Evolutionary conservation across 2,113 vertebrate species (phyloP), one percentile per base, ranked within the genome.

Genomic region (Chunga burmeisteri): DNA sequence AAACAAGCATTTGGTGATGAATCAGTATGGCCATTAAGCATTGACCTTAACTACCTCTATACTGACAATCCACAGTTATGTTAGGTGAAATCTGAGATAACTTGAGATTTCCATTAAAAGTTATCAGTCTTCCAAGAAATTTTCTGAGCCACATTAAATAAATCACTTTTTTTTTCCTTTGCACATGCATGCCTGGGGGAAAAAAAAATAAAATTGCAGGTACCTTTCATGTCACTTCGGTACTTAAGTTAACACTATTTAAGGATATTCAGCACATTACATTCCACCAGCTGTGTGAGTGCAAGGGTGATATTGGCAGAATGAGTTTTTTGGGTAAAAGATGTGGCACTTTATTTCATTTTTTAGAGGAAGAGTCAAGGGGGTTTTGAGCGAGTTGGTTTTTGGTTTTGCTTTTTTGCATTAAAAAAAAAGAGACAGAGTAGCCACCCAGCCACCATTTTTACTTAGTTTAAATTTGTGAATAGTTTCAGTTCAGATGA

Each of bases 381-480:
- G 4, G 1, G 0, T 1, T n/a, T 53, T 34, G 3, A 4, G 21
- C 34, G 23, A n/a, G 5, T 58, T 53, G 6, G 2, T 49, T 9
- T 38, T 20, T 13, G 16, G 8, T 5, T 34, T 29, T 7, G 17
- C 5, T 55, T 50, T 61, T 63, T 68, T 70, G 1, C 8, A 8
- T 81, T 32, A 0, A 21, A 53, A 65, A 29, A 50, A 17, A 38
- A 15, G 4, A 90, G 23, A 53, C 22, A 30, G 5, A 79, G 20
- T 10, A 68, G 18, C 16, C 21, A 65, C 16, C 2, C 12, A 68
- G 18, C 16, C 21, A 65, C 16, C 2, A 4, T 14, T 62, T 73
- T 86, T 58, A 34, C 14, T 83, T 42, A 62, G 27, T 62, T 84
- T 38, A 86, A 81, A 74, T 74, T 27, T 5, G 29, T 42, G 2